Percentiles rank a stretch among this genome's conserved stretches.
These are phyloP conservation scores for Apamea crenata DNA, from an alignment of 2,888 invertebrate genomes.

Conservation along the genomic window DNA sequence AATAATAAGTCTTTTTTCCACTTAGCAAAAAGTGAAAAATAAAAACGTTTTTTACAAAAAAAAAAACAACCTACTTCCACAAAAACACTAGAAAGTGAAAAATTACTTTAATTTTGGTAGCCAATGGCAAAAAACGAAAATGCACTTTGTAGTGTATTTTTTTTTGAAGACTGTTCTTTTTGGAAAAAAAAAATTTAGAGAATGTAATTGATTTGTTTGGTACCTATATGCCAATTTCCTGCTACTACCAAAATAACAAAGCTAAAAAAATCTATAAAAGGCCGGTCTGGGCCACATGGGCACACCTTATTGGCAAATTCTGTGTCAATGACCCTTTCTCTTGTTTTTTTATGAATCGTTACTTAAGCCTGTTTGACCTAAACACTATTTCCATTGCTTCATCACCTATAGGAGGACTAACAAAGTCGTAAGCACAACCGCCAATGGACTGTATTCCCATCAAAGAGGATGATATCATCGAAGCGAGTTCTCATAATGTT, in stretches of 20 bases:
- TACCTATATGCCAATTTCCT: neutral
- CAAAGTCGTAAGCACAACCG: neutral
- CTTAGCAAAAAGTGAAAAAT: no score
- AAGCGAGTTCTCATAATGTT: slow-evolving; percentile 4
- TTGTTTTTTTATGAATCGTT: slow-evolving; percentile 10
- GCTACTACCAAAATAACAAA: neutral
- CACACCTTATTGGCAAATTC: neutral
- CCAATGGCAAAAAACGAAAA: no score
- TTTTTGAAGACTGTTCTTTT: no score
- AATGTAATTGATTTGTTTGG: neutral
- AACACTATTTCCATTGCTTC: neutral
- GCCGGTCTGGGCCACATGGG: neutral
- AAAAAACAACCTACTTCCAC: no score
- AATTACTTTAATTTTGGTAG: no score
- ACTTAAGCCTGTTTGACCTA: slow-evolving; percentile 3
- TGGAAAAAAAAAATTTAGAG: neutral
- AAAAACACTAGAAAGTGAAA: no score
- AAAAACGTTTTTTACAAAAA: no score
- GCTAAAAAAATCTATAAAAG: neutral
- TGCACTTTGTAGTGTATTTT: no score
- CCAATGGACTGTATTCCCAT: neutral
- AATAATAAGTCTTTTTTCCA: no score
- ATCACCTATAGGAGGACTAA: neutral
- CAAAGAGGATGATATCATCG: slow-evolving; percentile 9
- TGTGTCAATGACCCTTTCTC: slow-evolving; percentile 18